These are phyloP conservation scores for Ormyrus labotus DNA, from an alignment of 2,888 invertebrate species.

Conservation along the genomic window DNA sequence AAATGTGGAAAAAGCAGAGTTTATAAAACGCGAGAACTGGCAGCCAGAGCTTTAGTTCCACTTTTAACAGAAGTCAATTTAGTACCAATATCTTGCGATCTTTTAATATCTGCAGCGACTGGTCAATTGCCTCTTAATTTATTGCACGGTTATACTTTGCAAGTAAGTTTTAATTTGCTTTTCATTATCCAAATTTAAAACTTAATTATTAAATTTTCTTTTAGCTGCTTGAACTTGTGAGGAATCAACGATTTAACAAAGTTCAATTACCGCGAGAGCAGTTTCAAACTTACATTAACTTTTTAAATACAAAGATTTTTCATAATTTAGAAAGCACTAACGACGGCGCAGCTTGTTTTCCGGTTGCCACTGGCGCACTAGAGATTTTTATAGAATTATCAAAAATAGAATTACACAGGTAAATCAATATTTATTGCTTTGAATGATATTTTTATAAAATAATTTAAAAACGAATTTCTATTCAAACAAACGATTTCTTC, in stretches of 20 bases:
- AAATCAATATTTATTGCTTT: conserved; percentile 11
- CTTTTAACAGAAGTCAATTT: conserved; percentile 77
- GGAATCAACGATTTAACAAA: conserved; percentile 60
- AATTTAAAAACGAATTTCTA: conserved; percentile 1
- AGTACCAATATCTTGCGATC: conserved; percentile 65
- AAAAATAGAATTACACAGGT: conserved; percentile 52
- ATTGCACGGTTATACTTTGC: conserved; percentile 82
- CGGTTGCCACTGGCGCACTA: conserved; percentile 66
- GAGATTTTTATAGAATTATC: conserved; percentile 62
- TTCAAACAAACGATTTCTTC: too few species aligned
- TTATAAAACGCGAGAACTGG: conserved; percentile 83
- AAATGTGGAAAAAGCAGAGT: conserved; percentile 82
- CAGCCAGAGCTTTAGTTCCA: conserved; percentile 83
- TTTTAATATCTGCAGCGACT: conserved; percentile 69
- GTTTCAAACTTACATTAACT: conserved; percentile 60
- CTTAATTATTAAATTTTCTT: conserved; percentile 52
- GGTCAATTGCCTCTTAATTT: conserved; percentile 75
- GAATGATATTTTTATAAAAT: conserved; percentile 1
- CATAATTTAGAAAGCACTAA: conserved; percentile 63
- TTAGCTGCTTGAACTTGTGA: conserved; percentile 74
- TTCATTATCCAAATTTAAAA: conserved; percentile 5
- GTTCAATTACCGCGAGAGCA: conserved; percentile 53
- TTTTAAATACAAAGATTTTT: conserved; percentile 62
- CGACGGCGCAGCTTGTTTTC: conserved; percentile 63
- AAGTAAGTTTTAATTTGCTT: conserved; percentile 74